These are phyloP conservation scores for Enteromius unitaeniatus DNA, from an alignment of 2,797 vertebrate species.

Conservation along the genomic window DNA sequence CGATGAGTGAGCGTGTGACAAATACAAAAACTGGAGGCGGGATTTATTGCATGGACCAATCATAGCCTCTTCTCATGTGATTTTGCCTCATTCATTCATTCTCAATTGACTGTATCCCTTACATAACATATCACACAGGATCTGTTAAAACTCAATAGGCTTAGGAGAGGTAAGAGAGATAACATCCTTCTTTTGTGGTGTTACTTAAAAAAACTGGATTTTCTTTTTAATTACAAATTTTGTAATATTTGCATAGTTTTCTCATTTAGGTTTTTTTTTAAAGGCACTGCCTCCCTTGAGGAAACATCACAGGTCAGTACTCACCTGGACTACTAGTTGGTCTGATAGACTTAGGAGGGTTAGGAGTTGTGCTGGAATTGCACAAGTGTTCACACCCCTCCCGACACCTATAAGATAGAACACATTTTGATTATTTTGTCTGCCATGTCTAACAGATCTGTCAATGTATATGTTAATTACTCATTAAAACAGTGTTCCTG, in stretches of 20 bases:
- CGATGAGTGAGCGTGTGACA: not conserved
- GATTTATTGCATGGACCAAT: not conserved
- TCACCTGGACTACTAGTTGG: not conserved
- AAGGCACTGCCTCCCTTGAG: not conserved
- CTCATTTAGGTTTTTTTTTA: not conserved
- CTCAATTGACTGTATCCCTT: not conserved
- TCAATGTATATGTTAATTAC: not conserved
- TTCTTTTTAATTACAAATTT: not conserved
- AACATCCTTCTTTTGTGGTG: not conserved
- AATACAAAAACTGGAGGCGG: not conserved
- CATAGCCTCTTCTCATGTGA: not conserved
- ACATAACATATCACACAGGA: not conserved
- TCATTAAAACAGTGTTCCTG: not conserved
- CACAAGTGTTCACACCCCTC: not conserved
- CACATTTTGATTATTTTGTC: slow-evolving; percentile 13
- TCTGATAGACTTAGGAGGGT: fast-evolving
- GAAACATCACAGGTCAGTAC: not conserved
- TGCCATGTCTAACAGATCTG: not conserved
- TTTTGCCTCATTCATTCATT: not conserved
- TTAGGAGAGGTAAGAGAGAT: not conserved
- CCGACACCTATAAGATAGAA: slow-evolving; percentile 22
- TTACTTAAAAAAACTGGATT: not conserved
- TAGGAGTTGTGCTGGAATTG: not conserved
- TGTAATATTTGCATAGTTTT: not conserved
- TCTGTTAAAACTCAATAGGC: not conserved